Base-by-base conservation (phyloP, 2,888 invertebrate genomes). In the Psylliodes chrysocephalus region DNA sequence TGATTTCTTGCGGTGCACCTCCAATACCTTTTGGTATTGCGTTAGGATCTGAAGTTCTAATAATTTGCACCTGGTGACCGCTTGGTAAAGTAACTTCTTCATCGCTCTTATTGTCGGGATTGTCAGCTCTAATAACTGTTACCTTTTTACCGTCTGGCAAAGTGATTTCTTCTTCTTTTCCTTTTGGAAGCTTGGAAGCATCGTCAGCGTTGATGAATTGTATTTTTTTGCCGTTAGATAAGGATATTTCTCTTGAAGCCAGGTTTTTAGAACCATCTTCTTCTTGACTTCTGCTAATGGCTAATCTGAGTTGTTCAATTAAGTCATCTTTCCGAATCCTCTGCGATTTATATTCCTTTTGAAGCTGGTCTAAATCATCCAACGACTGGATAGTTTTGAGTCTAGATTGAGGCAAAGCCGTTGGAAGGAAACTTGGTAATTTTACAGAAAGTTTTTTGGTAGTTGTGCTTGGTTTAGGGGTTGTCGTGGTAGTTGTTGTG, bases 181-280 rank as follows among this genome's bases (percentile, higher is more conserved):
- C 76, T 40, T 71, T 65, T 1, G 74, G 72, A 17, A 77, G 63
- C n/a, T 74, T 59, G 28, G 76, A 73, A 1, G 73, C 69, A 56
- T 76, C 75, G 14, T 65, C 68, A 7, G 77, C 69, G 64, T 73
- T 68, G 60, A 90, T 89, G 0, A 90, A 87, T 82, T 93, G 91
- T 12, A 91, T 88, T 72, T 89, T 90, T 78, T 92, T 90, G 0
- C 92, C 93, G 73, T 91, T 91, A 0, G 89, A 86, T 47, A 93
- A 77, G 5, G 91, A 87, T 52, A 93, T 86, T 77, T 92, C 92
- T 66, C 91, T 86, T 0, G 91, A 90, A 0, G 90, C 87, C 60
- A 89, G 88, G 68, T 91, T 91, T 76, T 88, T 91, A 52, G 87
- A 86, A 28, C 84, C 86, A 38, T 89, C 89, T 73, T 87, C 87